Evolutionary conservation across 1,140 invertebrate genomes (phyloP), one percentile per base, ranked within the genome.

Genomic region (Ptiloglossa arizonensis): DNA sequence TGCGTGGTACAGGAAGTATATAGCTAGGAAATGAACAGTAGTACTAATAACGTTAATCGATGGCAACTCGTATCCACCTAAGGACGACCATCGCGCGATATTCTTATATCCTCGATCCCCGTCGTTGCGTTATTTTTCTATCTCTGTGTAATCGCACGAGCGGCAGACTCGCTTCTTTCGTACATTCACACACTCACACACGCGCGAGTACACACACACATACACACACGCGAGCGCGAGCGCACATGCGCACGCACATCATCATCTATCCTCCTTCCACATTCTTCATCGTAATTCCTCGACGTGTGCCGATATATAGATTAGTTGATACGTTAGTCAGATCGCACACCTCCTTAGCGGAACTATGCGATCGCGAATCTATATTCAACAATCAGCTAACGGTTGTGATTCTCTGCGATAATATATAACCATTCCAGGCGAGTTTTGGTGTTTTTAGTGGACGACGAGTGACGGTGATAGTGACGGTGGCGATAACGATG

Each of bases 1-100:
- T 15, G 24, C 15, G 19, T 56, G 44, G 27, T 54, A 8, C 13
- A 44, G 22, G 22, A 50, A 77, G 46, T 9, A 38, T 13, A 27
- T 17, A 59, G 54, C 35, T 46, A 86, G 88, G 87, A 90, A 89
- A 89, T 88, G 87, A 90, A 89, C 87, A 72, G 87, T 89, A 89
- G 87, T 80, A 84, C 62, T 83, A 81, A 83, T 85, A 89, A 88
- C 80, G 87, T 88, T 88, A 86, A 85, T 89, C 83, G 81, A 89
- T 88, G 86, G 86, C 86, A 87, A 88, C 79, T 88, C 74, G 77
- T 81, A 86, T 88, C 82, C 79, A 44, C 80, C 83, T 81, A 88
- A 82, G 74, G 83, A 35, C 19, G 82, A 88, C n/a, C 73, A 84
- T 81, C 75, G 81, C 63, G 82, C 71, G 48, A 79, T 83, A 71